Conservation (phyloP, 2,888 invertebrate species). For the Tetranychus piercei region DNA sequence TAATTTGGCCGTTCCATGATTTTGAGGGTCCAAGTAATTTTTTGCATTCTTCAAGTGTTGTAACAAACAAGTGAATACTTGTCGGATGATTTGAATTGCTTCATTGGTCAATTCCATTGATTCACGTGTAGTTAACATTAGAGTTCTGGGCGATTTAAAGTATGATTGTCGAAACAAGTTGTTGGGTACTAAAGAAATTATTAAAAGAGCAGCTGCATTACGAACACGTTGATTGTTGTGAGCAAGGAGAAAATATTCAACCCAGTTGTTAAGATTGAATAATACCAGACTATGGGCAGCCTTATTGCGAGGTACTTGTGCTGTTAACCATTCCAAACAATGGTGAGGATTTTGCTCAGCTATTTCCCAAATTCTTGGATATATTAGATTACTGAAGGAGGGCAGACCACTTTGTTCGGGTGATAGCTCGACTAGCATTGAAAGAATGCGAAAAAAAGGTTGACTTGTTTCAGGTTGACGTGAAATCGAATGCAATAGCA, state of each 20-base stretch:
- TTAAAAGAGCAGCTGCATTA: constrained; percentile 65
- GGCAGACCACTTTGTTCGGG: constrained; percentile 62
- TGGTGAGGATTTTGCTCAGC: constrained; percentile 78
- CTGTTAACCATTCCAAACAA: constrained; percentile 65
- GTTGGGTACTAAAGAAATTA: constrained; percentile 76
- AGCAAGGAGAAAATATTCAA: constrained; percentile 67
- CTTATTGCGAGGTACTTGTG: constrained; percentile 54
- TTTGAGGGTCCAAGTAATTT: constrained; percentile 32
- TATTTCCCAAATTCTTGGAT: constrained; percentile 60
- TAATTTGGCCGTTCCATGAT: constrained; percentile 73
- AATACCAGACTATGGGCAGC: constrained; percentile 76
- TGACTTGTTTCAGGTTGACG: constrained; percentile 73
- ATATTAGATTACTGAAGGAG: constrained; percentile 69
- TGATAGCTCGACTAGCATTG: constrained; percentile 56
- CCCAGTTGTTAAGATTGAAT: constrained; percentile 76
- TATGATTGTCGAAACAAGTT: constrained; percentile 74
- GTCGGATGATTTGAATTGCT: constrained; percentile 19
- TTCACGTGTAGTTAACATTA: constrained; percentile 16
- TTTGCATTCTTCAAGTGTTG: constrained; percentile 18
- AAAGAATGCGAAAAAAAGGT: constrained; percentile 77
- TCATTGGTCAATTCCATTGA: constrained; percentile 16
- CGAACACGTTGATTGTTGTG: constrained; percentile 69
- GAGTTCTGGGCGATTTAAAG: constrained; percentile 33
- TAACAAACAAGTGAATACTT: constrained; percentile 19
- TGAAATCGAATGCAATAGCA: constrained; percentile 74